Percentiles rank a stretch among this genome's conserved stretches.
phyloP scores from a whole-genome alignment of 2,797 vertebrate genomes.

The Paguma larvata region DNA sequence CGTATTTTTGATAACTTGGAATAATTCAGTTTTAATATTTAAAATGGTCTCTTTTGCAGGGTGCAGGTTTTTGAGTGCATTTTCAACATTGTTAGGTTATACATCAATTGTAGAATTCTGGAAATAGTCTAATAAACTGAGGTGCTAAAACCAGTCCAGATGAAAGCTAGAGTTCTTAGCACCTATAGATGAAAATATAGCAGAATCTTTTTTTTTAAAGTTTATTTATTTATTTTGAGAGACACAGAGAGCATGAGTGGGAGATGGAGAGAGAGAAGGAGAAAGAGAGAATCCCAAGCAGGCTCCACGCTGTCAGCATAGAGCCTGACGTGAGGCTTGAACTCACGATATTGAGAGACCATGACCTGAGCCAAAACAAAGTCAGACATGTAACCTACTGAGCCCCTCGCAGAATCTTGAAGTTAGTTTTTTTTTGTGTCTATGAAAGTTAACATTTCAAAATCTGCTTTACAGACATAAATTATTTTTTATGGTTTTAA shows the following conservation, averaged over 20 bases:
- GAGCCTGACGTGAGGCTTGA: no score
- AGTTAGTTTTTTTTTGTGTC: background rate
- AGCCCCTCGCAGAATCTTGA: background rate
- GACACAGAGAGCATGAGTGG: no score
- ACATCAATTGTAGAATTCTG: background rate
- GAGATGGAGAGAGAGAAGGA: no score
- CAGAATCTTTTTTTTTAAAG: background rate
- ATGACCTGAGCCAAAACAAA: no score
- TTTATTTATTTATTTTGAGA: no score
- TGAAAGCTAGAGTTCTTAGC: constrained; percentile 76
- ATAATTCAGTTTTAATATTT: constrained; percentile 36
- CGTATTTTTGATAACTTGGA: background rate
- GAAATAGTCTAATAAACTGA: constrained; percentile 69
- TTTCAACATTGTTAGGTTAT: background rate
- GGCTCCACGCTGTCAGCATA: no score
- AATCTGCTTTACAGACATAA: background rate
- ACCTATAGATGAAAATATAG: constrained; percentile 72
- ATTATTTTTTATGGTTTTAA: background rate
- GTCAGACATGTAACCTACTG: no score
- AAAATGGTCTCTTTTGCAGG: background rate
- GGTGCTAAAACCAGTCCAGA: constrained; percentile 78
- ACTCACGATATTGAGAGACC: no score
- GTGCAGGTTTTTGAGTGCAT: background rate
- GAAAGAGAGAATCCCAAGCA: no score
- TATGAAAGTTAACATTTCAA: background rate